Evolutionary conservation across 2,113 vertebrate genomes (phyloP), one percentile per base, ranked within the genome.

Genomic region (Tiliqua scincoides): DNA sequence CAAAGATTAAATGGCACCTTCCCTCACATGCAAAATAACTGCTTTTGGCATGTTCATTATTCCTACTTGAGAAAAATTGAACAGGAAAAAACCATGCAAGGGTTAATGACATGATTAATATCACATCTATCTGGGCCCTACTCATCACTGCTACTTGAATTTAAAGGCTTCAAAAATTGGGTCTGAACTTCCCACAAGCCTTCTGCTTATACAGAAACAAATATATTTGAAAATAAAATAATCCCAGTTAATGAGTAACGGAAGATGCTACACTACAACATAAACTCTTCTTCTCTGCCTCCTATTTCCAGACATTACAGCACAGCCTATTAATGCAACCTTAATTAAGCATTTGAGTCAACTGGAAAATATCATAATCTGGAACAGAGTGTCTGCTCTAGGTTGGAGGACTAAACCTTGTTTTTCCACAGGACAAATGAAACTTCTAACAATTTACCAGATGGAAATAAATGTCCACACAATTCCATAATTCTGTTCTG

Each of bases 231-330:
- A 83, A 52, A 37, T 18, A 75, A 59, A 75, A 57, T 27, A n/a
- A 9, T 63, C 4, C 30, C 15, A 80, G n/a, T 43, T 57, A 14
- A 4, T n/a, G 25, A 43, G 35, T 75, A 75, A 10, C 71, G 9
- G 23, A 80, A 74, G 71, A 73, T 65, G 40, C 43, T 52, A 35
- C 20, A 61, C 67, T 72, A 71, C 68, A 72, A 8, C 15, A 87
- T 37, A 74, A 82, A 15, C 25, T 4, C 35, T 61, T 61, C 35
- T 18, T 2, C 12, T 17, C 9, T 76, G 52, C 30, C 18, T 77
- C 32, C 10, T 52, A 3, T 82, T 87, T 87, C 37, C 74, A 82
- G 63, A 77, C 65, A 78, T 72, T 82, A 82, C 62, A 82, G 43
- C 37, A 27, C 54, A 37, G 59, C 21, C 30, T 52, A 73, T 40